Percentiles rank a stretch among this genome's conserved stretches.
Evolutionary conservation across 2,113 vertebrate genomes (phyloP).

Genomic region (Pachycephala philippinensis): DNA sequence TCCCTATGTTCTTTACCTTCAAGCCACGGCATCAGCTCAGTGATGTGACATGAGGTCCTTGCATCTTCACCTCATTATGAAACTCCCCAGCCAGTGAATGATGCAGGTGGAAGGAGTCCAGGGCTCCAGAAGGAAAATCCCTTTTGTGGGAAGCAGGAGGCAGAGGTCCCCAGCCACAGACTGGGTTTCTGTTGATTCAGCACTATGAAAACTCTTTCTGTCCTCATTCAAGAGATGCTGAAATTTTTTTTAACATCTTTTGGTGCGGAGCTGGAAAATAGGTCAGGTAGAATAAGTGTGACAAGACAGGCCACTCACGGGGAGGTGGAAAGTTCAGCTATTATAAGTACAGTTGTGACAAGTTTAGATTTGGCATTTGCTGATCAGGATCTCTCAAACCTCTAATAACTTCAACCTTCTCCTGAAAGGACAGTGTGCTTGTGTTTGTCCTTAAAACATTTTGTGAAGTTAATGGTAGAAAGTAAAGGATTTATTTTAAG

Average conservation of each 20-base stretch:
- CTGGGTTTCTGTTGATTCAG: slow-evolving; percentile 26
- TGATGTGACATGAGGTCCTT: fast-evolving
- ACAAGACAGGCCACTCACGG: slow-evolving; percentile 20
- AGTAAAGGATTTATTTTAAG: neutral
- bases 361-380: slow-evolving; percentile 48
- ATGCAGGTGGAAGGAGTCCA: neutral
- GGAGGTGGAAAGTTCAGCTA: slow-evolving; percentile 64
- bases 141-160: neutral
- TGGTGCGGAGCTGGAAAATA: slow-evolving; percentile 14
- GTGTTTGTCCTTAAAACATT: neutral
- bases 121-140: neutral
- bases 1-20: neutral
- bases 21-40: neutral
- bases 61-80: neutral
- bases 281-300: slow-evolving; percentile 61
- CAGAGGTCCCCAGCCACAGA: neutral
- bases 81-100: neutral
- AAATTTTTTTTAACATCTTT: neutral
- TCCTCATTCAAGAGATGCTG: neutral
- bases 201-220: neutral
- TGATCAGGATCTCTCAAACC: neutral
- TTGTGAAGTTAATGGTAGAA: neutral
- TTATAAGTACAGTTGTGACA: slow-evolving; percentile 45
- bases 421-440: neutral
- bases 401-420: slow-evolving; percentile 20